phyloP scores from a whole-genome alignment of 1,140 invertebrate genomes.

The Anoplophora glabripennis region DNA sequence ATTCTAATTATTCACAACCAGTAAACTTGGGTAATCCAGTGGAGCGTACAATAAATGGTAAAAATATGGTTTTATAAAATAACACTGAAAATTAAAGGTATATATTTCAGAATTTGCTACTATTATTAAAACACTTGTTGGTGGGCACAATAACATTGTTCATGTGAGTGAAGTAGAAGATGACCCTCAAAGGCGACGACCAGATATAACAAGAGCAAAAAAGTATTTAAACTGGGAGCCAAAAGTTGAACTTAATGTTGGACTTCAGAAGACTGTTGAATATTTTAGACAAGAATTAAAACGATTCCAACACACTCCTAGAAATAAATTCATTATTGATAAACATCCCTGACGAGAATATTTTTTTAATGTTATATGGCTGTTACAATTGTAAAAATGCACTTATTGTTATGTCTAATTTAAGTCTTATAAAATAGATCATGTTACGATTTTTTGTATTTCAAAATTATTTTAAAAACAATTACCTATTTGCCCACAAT shows the following conservation, averaged over 20 bases:
- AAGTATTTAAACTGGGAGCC: conserved; percentile 88
- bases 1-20: conserved; percentile 88
- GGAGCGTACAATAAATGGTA: conserved; percentile 93
- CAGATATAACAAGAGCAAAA: conserved; percentile 89
- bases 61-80: conserved; percentile 12
- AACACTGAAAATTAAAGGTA: neutral
- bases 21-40: conserved; percentile 98
- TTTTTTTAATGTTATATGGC: too few relatives aligned
- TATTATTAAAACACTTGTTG: conserved; percentile 86
- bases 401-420: too few relatives aligned
- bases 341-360: conserved; percentile 8
- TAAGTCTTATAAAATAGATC: too few relatives aligned
- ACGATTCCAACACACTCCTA: conserved; percentile 53
- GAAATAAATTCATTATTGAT: conserved; percentile 30
- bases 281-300: conserved; percentile 88
- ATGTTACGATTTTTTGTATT: too few relatives aligned
- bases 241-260: conserved; percentile 80
- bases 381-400: too few relatives aligned
- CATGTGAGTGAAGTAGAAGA: conserved; percentile 85
- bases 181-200: conserved; percentile 90
- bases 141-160: conserved; percentile 79
- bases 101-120: conserved; percentile 82
- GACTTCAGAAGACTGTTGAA: conserved; percentile 83
- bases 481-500: too few relatives aligned
- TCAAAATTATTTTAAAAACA: too few relatives aligned